A percentile compares a stretch with the other conserved stretches of the same genome.
Evolutionary conservation across 2,113 vertebrate genomes (phyloP).

Genomic region (Fregetta grallaria): DNA sequence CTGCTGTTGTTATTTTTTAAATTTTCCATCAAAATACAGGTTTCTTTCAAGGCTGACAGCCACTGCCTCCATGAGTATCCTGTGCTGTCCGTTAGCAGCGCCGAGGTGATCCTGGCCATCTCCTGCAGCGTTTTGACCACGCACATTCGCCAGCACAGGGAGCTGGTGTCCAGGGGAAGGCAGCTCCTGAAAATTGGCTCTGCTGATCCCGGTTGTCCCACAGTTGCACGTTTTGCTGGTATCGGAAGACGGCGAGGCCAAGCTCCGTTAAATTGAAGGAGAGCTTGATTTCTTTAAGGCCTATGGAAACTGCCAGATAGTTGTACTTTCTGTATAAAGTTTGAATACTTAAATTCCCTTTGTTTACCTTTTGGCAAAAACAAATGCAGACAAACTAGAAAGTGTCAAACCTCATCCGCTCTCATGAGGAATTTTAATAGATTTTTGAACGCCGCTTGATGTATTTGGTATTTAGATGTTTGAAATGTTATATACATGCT

Average conservation of each 20-base stretch:
- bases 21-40: background rate
- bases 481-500: background rate
- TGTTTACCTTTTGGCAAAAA: background rate
- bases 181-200: background rate
- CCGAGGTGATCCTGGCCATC: background rate
- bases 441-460: background rate
- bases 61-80: background rate
- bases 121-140: background rate
- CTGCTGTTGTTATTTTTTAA: background rate
- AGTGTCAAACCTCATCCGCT: background rate
- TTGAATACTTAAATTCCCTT: background rate
- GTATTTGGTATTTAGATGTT: background rate
- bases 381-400: background rate
- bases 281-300: background rate
- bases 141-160: background rate
- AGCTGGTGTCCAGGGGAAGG: background rate
- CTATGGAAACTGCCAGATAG: background rate
- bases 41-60: background rate
- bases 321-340: background rate
- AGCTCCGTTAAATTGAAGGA: background rate
- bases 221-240: background rate
- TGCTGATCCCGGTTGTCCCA: background rate
- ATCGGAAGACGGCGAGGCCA: background rate
- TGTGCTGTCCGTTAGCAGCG: background rate
- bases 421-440: background rate